Evolutionary conservation across 2,888 invertebrate genomes (phyloP), one percentile per base, ranked within the genome.

Genomic region (Pandemis corylana): DNA sequence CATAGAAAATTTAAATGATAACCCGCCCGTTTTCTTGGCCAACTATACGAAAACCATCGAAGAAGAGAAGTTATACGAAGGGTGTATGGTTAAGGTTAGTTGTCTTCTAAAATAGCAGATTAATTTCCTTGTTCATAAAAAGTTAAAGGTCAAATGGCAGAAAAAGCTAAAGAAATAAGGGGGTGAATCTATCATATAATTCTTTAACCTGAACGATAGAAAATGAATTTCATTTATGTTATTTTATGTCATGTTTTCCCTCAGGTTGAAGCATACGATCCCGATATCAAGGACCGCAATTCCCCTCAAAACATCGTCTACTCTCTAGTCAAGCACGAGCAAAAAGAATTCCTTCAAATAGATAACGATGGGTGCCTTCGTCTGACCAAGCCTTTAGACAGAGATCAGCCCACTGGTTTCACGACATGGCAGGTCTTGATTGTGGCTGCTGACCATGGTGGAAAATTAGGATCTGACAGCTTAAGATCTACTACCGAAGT

Each of bases 1-100:
- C 80, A 97, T 99, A 70, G 97, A 96, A 80, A 97, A 99, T 88
- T 97, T 98, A 64, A 99, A 99, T 85, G 99, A 99, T 87, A 98
- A 99, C 88, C 96, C 97, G 0, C 99, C 99, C 0, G 96, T 96
- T 1, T 99, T 99, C 84, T 89, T 96, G 66, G 96, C 96, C 68
- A 95, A 96, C 68, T 96, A 96, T 82, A 96, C 96, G 70, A 96
- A 96, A 68, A 96, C 96, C 0, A 97, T 98, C 76, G 93, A 95
- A 66, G 98, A 98, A 85, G 98, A 98, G 85, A 95, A 94, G 68
- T 84, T 96, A 10, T 95, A 96, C 71, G 95, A 95, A 78, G 96
- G 96, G 51, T 97, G 97, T 85, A 96, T 97, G 82, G 95, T 96
- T 9, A 95, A 91, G 84, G 96, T 96, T n/a, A 42, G 68, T 63